Percentiles rank a stretch among this genome's conserved stretches.
Evolutionary conservation across 2,113 vertebrate species (phyloP).

Genomic region (Empidonax traillii): DNA sequence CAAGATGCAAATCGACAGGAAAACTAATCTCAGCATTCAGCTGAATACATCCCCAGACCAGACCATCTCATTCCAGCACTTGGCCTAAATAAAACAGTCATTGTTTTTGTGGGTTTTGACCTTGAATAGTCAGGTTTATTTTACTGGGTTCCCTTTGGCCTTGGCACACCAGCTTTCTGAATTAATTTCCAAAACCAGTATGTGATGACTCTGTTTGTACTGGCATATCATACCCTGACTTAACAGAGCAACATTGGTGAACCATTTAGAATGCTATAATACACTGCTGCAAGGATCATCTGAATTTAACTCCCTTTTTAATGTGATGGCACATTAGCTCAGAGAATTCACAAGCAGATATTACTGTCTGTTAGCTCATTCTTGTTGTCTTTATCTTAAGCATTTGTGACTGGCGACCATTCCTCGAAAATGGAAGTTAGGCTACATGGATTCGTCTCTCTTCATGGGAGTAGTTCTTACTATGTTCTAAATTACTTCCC

Average conservation of each 20-base stretch:
- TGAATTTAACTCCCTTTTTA: not conserved
- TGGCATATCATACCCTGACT: slow-evolving; percentile 28
- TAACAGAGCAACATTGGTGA: not conserved
- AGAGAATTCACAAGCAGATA: not conserved
- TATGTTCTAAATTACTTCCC: not conserved
- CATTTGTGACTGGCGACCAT: not conserved
- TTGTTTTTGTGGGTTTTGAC: not conserved
- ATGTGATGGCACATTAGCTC: not conserved
- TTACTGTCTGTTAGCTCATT: not conserved
- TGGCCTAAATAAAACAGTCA: not conserved
- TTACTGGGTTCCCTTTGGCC: not conserved
- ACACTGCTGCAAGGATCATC: not conserved
- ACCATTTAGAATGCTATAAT: not conserved
- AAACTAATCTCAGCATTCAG: not conserved
- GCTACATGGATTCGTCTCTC: not conserved
- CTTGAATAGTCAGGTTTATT: slow-evolving; percentile 7
- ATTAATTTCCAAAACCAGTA: slow-evolving; percentile 47
- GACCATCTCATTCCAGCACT: not conserved
- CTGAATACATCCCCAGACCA: not conserved
- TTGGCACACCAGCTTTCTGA: slow-evolving; percentile 27
- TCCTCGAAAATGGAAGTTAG: not conserved
- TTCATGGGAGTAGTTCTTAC: not conserved
- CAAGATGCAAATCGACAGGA: not conserved
- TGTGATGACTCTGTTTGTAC: slow-evolving; percentile 32
- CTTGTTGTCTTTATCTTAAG: not conserved